A percentile compares a stretch with the other conserved stretches of the same genome.
Conservation (phyloP, 2,113 vertebrate species). For the Columbina picui region DNA sequence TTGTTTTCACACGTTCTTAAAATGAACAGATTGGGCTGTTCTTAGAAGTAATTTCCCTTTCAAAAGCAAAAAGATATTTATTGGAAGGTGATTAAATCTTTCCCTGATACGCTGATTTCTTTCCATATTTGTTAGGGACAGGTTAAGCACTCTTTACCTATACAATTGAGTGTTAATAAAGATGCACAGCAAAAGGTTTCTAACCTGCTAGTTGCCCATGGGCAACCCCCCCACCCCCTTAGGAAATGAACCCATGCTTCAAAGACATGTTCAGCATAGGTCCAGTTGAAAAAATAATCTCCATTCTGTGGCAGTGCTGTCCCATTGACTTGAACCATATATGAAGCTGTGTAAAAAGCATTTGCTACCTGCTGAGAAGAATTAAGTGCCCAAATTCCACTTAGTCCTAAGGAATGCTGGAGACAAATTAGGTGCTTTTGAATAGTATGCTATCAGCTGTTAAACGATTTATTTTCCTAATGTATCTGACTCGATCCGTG, state of each 20-base stretch:
- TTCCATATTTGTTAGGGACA: neutral
- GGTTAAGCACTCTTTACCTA: neutral
- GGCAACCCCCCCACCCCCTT: neutral
- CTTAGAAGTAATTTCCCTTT: conserved; percentile 8
- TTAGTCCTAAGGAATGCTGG: neutral
- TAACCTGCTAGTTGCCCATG: neutral
- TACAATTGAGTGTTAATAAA: neutral
- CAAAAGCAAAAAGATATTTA: neutral
- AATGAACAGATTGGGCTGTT: neutral
- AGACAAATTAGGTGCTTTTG: neutral
- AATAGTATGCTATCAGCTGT: neutral
- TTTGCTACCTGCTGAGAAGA: neutral
- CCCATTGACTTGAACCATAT: neutral
- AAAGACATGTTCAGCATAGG: neutral
- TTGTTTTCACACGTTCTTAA: neutral
- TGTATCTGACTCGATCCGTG: neutral
- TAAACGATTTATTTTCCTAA: neutral
- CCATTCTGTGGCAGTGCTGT: neutral
- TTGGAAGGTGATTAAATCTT: neutral
- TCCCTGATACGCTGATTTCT: neutral
- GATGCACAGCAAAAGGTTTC: neutral
- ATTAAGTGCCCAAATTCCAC: neutral
- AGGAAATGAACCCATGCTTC: neutral
- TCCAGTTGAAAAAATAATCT: neutral
- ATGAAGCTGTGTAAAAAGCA: neutral